These are phyloP conservation scores for Marasmarcha lunaedactyla DNA, from an alignment of 2,888 invertebrate species.

Conservation along the genomic window DNA sequence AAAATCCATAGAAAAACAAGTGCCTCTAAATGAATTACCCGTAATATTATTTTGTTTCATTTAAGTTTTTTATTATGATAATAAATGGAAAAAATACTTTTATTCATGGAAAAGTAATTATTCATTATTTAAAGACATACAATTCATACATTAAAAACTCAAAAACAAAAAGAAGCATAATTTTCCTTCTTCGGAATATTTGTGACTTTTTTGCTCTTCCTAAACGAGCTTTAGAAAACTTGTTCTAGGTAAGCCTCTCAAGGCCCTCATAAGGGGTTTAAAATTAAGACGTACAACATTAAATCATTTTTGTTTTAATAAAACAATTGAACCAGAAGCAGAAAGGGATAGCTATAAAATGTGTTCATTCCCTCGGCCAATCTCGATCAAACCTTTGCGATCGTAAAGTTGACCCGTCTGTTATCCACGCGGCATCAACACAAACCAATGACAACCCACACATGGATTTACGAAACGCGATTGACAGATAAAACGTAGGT, in stretches of 20 bases:
- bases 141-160: too few relatives aligned
- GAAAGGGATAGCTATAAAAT: conserved; percentile 44
- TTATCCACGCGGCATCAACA: conserved; percentile 51
- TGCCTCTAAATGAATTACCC: too few relatives aligned
- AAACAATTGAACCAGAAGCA: conserved; percentile 48
- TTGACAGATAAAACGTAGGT: background rate
- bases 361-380: conserved; percentile 34
- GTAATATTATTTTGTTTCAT: too few relatives aligned
- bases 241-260: background rate
- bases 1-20: too few relatives aligned
- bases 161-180: too few relatives aligned
- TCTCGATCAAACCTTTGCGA: conserved; percentile 57
- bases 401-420: conserved; percentile 56
- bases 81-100: too few relatives aligned
- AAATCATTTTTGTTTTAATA: conserved; percentile 49
- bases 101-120: too few relatives aligned
- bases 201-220: too few relatives aligned
- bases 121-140: too few relatives aligned
- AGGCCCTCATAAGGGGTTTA: background rate
- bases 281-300: conserved; percentile 33
- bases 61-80: too few relatives aligned
- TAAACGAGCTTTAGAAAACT: too few relatives aligned
- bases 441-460: conserved; percentile 17
- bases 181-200: too few relatives aligned
- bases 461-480: background rate